A percentile compares a stretch with the other conserved stretches of the same genome.
Evolutionary conservation across 2,113 vertebrate species (phyloP).

Genomic region (Perca fluviatilis): DNA sequence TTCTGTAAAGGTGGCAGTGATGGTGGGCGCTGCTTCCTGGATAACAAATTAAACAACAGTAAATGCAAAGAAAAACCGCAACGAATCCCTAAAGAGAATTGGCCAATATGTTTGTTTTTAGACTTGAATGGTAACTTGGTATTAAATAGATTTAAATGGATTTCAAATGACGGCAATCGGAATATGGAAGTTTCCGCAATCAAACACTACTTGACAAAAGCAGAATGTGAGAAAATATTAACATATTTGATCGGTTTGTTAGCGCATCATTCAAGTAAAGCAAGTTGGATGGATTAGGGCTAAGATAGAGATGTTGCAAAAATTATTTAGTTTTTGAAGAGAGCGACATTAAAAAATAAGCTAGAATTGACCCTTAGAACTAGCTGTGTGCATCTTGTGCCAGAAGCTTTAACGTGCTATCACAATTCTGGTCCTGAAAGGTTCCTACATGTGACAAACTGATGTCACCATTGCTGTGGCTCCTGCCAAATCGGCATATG

Average conservation of each 20-base stretch:
- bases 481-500: constrained; percentile 16
- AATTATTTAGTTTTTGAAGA: constrained; percentile 20
- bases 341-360: neutral
- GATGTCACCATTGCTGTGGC: constrained; percentile 23
- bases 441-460: constrained; percentile 3
- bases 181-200: constrained; percentile 77
- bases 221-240: constrained; percentile 32
- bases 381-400: constrained; percentile 71
- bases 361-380: neutral
- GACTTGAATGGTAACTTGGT: constrained; percentile 4
- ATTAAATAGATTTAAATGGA: constrained; percentile 29
- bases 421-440: neutral
- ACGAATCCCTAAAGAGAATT: constrained; percentile 67
- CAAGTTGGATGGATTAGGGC: neutral
- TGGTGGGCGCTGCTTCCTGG: constrained; percentile 95
- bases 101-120: constrained; percentile 17
- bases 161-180: constrained; percentile 71
- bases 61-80: constrained; percentile 69
- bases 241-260: constrained; percentile 4
- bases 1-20: constrained; percentile 89
- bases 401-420: constrained; percentile 30
- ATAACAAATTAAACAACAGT: constrained; percentile 78
- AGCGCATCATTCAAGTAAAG: constrained; percentile 6
- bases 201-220: constrained; percentile 76
- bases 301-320: constrained; percentile 15